Conservation (phyloP, 2,888 invertebrate genomes). For the Athalia rosae region DNA sequence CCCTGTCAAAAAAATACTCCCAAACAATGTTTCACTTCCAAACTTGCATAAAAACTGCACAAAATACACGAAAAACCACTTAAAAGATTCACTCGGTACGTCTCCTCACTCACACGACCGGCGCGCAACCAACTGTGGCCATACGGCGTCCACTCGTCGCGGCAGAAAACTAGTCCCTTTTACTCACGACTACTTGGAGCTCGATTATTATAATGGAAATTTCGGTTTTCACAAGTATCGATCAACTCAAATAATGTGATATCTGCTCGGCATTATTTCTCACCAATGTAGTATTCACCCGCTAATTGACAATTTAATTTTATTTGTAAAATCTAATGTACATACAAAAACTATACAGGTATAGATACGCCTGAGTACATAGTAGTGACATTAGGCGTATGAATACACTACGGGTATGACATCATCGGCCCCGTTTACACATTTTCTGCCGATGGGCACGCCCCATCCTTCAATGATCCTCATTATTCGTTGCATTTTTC, state of each 20-base stretch:
- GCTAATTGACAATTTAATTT: neutral
- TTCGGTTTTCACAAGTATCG: neutral
- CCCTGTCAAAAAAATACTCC: conserved; percentile 64
- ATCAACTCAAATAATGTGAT: neutral
- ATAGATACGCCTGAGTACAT: neutral
- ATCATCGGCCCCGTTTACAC: conserved; percentile 68
- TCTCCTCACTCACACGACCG: conserved; percentile 68
- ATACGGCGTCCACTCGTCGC: conserved; percentile 63
- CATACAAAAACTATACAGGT: conserved; percentile 26
- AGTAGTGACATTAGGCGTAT: conserved; percentile 60
- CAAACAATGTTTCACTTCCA: conserved; percentile 61
- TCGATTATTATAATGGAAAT: neutral
- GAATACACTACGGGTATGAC: conserved; percentile 68
- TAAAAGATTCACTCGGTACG: conserved; percentile 55
- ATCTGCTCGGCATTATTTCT: neutral
- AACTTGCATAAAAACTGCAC: conserved; percentile 65
- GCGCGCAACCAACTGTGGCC: conserved; percentile 69
- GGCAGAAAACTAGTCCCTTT: conserved; percentile 61
- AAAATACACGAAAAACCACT: conserved; percentile 55
- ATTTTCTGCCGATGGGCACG: conserved; percentile 68
- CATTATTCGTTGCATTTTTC: conserved; percentile 47
- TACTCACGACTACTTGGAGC: neutral
- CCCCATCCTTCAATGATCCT: conserved; percentile 62
- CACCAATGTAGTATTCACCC: neutral
- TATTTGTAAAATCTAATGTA: neutral